Base-by-base conservation (phyloP, 2,888 invertebrate species). In the Myopa tessellatipennis region DNA sequence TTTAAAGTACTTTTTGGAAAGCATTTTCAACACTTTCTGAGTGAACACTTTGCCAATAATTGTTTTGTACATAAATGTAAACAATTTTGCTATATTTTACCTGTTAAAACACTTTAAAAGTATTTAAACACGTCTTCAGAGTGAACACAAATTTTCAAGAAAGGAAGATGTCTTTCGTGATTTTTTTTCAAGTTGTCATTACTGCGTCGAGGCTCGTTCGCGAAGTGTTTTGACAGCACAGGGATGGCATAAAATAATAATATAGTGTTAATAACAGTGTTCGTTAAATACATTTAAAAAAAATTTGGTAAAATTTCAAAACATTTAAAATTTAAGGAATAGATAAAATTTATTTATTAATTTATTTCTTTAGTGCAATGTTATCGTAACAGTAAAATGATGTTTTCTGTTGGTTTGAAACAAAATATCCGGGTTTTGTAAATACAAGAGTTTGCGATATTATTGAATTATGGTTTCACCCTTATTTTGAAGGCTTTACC, bases 121-220 rank as follows among this genome's bases (percentile, higher is more conserved):
- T 87, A 88, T 87, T 86, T 83, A 87, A 88, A 88, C 88, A 89
- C 89, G 89, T 88, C 89, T 84, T 87, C 81, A 83, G 82, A 83
- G 85, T 83, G 83, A 83, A 85, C 85, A 88, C 85, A 87, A 86
- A 83, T 86, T 85, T 85, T 81, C 84, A 81, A 76, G 85, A 89
- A 89, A 89, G 88, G 83, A 88, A 87, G 87, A 86, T 84, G 86
- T 86, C 82, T 74, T 77, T 82, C 81, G 82, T 79, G 77, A 81
- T 52, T 82, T 84, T 80, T 71, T 74, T 65, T 79, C 79, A 83
- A 63, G 82, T 84, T 85, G 84, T 80, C 61, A 74, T 79, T 45
- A 60, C 78, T 81, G 79, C 14, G 34, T 68, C 81, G 80, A 80
- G 80, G 74, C 77, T 80, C 80, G 74, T n/a, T 69, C 16, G 14